Evolutionary conservation across 2,113 vertebrate genomes (phyloP).

Genomic region (Xenopus borealis): DNA sequence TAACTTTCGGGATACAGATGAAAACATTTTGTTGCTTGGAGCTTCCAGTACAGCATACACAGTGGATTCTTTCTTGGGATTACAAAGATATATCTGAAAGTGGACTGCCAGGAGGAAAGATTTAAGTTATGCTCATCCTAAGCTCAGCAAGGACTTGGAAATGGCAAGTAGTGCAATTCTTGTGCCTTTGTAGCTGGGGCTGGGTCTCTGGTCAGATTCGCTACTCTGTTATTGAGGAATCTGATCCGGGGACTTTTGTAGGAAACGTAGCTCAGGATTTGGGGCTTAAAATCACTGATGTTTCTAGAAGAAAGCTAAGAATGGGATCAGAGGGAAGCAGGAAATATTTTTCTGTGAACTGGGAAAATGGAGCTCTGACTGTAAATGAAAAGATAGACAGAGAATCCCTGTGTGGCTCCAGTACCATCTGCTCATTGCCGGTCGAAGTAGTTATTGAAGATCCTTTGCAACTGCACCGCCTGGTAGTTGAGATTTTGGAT

Average conservation of each 20-base stretch:
- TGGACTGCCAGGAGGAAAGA: constrained; percentile 48
- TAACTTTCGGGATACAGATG: constrained; percentile 24
- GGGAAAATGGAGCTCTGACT: constrained; percentile 64
- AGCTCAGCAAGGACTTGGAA: constrained; percentile 65
- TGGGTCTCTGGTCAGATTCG: constrained; percentile 70
- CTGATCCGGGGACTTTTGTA: constrained; percentile 71
- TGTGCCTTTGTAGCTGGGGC: constrained; percentile 70
- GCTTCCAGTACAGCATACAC: constrained; percentile 4
- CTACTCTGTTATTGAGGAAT: constrained; percentile 75
- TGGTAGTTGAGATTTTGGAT: constrained; percentile 77
- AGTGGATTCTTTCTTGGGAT: constrained; percentile 45
- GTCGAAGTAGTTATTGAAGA: constrained; percentile 72
- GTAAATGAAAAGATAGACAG: constrained; percentile 75
- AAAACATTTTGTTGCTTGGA: constrained; percentile 2
- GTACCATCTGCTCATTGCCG: constrained; percentile 65
- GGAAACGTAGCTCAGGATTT: constrained; percentile 74
- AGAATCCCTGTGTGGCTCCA: constrained; percentile 68
- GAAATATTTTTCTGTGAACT: constrained; percentile 67
- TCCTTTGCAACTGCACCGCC: constrained; percentile 68
- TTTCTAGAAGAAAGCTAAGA: constrained; percentile 64
- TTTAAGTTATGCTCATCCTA: constrained; percentile 62
- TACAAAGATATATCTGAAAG: constrained; percentile 12
- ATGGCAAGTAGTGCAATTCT: constrained; percentile 76
- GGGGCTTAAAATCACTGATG: constrained; percentile 70
- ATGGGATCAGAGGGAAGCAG: constrained; percentile 68